Base-by-base conservation (phyloP, 2,888 invertebrate species). In the Napeogenes inachia region DNA sequence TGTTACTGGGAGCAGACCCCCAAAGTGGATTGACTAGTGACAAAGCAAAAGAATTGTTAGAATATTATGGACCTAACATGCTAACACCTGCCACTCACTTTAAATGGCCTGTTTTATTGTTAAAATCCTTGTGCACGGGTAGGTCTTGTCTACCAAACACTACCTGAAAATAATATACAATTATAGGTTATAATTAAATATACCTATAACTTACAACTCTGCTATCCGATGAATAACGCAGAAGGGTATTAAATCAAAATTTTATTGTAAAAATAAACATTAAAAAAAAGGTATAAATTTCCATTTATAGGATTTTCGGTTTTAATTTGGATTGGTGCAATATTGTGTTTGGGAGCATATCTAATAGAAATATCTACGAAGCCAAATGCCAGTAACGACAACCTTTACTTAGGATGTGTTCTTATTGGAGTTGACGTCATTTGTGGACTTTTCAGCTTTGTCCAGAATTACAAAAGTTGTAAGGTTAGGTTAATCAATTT, bases 361-460 rank as follows among this genome's bases (percentile, higher is more conserved):
- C 56, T 82, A 47, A 84, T 89, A 65, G 93, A 93, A 86, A 94
- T 95, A 59, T 94, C 95, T 79, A 96, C 96, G 73, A 95, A 94
- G 81, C 95, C 97, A 81, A 95, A 97, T 78, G 95, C 98, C 65
- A 94, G 95, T 78, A 95, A 94, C 81, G 98, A 99, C 92, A 98
- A 99, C 91, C 93, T 99, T 77, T 99, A 97, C 91, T 93, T 99
- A 78, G 99, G 98, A 84, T 95, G 94, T 84, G 96, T 98, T 80
- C 93, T 99, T 84, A 95, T 98, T 75, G 94, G 93, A 80, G 98
- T 99, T 78, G 99, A 99, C 79, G 93, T 99, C 82, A 95, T 98
- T 72, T 99, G 98, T 84, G 99, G 99, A 79, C 94, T 97, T 83
- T 99, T 99, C 93, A 98, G 98, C 77, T 99, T 98, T 91, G 98